Evolutionary conservation across 2,888 invertebrate species (phyloP), one percentile per base, ranked within the genome.

Genomic region (Carabus problematicus): DNA sequence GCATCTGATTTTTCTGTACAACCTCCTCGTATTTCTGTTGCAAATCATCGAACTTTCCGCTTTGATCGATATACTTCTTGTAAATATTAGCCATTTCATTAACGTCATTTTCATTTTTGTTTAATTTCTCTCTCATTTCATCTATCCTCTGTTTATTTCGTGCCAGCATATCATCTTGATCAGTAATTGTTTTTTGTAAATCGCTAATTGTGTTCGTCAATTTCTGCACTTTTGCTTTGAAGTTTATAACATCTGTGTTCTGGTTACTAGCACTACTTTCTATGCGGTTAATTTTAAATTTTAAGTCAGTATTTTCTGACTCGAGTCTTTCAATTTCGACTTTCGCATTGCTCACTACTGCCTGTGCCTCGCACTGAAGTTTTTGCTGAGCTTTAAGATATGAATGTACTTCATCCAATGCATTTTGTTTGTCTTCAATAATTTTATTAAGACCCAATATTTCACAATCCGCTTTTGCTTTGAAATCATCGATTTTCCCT

Each of bases 41-140:
- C 58, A 79, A 69, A 14, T 76, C 74, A 68, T 80, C 79, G 58
- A 79, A 79, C 73, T 77, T 79, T 11, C 79, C 79, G 63, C 79
- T 78, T 58, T 79, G 76, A 18, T 80, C 78, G 9, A 80, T 78
- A 70, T 79, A 80, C 59, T 78, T 79, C 56, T 76, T 78, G 41
- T 77, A 73, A 59, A 77, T 74, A 40, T 75, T 72, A 12, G 73
- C 73, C 43, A 75, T 71, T 56, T 80, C 79, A 45, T 70, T 64
- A 2, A 71, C 52, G 39, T 72, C 69, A 41, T 49, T 39, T 18
- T 70, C 47, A 56, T 73, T 73, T 39, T 60, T 66, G 18, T 71
- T 47, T 11, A 75, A 43, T 41, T 71, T 72, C 45, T 69, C 66
- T 49, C 72, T 71, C 18, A 42, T 47, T 70, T 67, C 40, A 56